Conservation (phyloP, 2,888 invertebrate genomes). For the Trimorus sp. region DNA sequence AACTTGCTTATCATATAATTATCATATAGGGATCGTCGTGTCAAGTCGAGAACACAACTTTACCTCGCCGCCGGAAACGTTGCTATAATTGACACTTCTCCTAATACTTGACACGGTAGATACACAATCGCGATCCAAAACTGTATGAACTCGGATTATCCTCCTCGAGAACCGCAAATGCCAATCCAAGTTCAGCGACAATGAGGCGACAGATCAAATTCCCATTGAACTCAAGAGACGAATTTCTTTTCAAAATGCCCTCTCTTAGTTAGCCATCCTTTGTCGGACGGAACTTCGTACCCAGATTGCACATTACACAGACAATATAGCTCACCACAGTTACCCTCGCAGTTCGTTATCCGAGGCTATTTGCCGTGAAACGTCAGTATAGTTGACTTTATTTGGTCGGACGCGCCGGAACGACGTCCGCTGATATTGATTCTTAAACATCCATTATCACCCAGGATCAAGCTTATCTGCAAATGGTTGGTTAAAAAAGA, state of each 20-base stretch:
- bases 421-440: slow-evolving; percentile 40
- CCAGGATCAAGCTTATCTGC: slow-evolving; percentile 57
- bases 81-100: neutral
- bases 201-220: slow-evolving; percentile 14
- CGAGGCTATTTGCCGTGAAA: too few species aligned
- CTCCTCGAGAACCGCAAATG: slow-evolving; percentile 14
- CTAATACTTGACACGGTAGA: too few species aligned
- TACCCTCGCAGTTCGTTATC: too few species aligned
- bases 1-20: too few species aligned
- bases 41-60: too few species aligned
- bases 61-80: neutral
- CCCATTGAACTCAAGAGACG: slow-evolving; percentile 15
- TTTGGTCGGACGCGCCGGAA: too few species aligned
- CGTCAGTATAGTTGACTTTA: too few species aligned
- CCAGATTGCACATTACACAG: too few species aligned
- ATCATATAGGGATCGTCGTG: too few species aligned
- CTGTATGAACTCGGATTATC: slow-evolving; percentile 4
- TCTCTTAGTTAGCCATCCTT: too few species aligned
- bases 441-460: slow-evolving; percentile 51
- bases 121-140: neutral
- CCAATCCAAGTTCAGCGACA: slow-evolving; percentile 11
- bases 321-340: too few species aligned
- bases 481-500: slow-evolving; percentile 67
- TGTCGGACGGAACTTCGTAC: too few species aligned
- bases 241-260: neutral